Conservation (phyloP, 2,888 invertebrate species). For the Hedya salicella region DNA sequence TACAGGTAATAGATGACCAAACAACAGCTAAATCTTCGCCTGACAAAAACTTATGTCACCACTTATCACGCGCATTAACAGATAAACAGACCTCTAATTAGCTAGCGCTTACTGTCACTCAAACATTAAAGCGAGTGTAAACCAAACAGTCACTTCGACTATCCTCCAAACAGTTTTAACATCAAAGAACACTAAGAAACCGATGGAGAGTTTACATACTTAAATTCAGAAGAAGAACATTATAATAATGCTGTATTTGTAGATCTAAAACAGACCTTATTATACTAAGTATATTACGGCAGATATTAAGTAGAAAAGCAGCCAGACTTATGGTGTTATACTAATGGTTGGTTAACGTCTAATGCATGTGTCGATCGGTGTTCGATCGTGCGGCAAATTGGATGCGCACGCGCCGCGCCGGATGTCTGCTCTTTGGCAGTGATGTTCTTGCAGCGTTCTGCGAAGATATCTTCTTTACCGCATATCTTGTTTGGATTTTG, state of each 20-base stretch:
- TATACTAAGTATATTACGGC: not conserved
- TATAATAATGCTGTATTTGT: not conserved
- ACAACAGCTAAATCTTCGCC: not conserved
- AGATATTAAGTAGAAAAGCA: not conserved
- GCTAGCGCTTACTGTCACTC: constrained; percentile 17
- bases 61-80: constrained; percentile 18
- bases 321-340: not conserved
- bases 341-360: constrained; percentile 32
- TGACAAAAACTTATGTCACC: constrained; percentile 6
- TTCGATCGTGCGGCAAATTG: constrained; percentile 71
- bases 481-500: constrained; percentile 42
- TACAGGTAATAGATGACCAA: not conserved
- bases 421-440: constrained; percentile 61
- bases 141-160: constrained; percentile 4
- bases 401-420: constrained; percentile 60
- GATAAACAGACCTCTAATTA: constrained; percentile 14
- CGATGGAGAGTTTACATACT: constrained; percentile 42
- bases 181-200: constrained; percentile 57
- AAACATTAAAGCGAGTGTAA: constrained; percentile 25
- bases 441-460: not conserved
- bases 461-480: not conserved
- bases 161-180: constrained; percentile 48
- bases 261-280: not conserved
- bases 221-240: not conserved
- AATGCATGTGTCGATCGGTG: constrained; percentile 58